Evolutionary conservation across 1,140 invertebrate genomes (phyloP), one percentile per base, ranked within the genome.

Genomic region (Coenobita brevimanus): DNA sequence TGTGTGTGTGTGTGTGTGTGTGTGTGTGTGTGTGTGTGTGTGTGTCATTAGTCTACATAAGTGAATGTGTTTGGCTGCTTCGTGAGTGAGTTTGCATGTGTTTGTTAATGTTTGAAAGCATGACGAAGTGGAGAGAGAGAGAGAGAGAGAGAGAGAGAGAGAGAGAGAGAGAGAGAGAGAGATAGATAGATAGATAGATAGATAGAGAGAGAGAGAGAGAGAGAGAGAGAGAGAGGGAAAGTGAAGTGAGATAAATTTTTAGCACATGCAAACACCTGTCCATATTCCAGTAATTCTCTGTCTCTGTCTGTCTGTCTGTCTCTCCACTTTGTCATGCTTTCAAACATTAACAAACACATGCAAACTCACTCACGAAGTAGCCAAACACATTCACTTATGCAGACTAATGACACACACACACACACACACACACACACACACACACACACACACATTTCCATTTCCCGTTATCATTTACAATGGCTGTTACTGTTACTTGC

Each of bases 71-170:
- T 30, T 3, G 27, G 24, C 1, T n/a, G 27, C 33, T 3, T 2
- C 24, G 13, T 3, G 1, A 69, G 15, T 3, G 1, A 69, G 13
- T 1, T 2, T 30, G n/a, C n/a, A n/a, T 69, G 8, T 69, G 0
- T 69, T 1, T 69, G 1, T 69, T 3, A 10, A 10, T 30, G 33
- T 8, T 10, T 33, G 6, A 17, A 50, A 6, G 6, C 17, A 8
- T 6, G 17, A 27, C 50, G 50, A 60, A 50, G 54, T 21, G n/a
- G 46, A 79, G 76, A 67, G 30, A 24, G 62, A 67, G 62, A 24
- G 62, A 67, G 62, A 67, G 62, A 67, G 62, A 33, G 62, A 67
- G 62, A 67, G 62, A 67, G 62, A 67, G 62, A 67, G 62, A 67
- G 62, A 67, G 62, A 67, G 62, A 67, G 38, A 41, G 30, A 36